Conservation (phyloP, 2,113 vertebrate genomes). For the Rafetus swinhoei region DNA sequence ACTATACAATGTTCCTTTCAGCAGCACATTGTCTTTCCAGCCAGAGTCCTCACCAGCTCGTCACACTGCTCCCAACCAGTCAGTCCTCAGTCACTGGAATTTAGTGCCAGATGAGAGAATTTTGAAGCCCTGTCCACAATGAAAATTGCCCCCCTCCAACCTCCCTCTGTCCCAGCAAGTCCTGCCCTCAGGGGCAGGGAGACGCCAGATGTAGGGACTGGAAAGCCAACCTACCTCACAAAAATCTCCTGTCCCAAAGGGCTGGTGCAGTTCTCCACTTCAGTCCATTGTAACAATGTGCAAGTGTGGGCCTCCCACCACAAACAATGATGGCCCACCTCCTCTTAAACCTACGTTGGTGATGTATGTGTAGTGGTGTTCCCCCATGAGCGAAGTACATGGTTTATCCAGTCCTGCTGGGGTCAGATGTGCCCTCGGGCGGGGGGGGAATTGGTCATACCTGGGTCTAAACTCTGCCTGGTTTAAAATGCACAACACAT, state of each 20-base stretch:
- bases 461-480: background rate
- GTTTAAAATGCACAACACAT: background rate
- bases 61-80: background rate
- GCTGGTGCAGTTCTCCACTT: background rate
- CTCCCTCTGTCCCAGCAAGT: no score
- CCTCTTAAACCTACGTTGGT: background rate
- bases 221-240: background rate
- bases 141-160: background rate
- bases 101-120: no score
- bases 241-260: background rate
- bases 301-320: no score
- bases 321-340: background rate
- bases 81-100: background rate
- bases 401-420: background rate
- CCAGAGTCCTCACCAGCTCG: background rate
- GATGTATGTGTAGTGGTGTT: background rate
- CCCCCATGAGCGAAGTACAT: background rate
- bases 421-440: background rate
- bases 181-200: no score
- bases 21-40: background rate
- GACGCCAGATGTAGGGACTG: background rate
- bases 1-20: background rate
- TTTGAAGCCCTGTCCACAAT: background rate
- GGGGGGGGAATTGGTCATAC: background rate
- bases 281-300: background rate